A percentile compares a stretch with the other conserved stretches of the same genome.
Conservation (phyloP, 1,140 invertebrate species). For the Pseudobourletiella spinata region DNA sequence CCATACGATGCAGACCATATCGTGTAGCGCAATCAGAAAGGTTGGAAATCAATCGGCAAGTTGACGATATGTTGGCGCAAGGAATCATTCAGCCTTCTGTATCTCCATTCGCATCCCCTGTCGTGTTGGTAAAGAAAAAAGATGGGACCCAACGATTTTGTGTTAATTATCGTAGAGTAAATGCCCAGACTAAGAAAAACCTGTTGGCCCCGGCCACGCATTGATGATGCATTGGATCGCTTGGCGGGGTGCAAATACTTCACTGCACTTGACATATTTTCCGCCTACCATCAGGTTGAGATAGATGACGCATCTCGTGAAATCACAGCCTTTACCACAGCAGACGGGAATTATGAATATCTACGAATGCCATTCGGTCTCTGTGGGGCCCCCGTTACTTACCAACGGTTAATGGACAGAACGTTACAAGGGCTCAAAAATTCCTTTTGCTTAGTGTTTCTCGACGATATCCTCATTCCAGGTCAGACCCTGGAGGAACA, state of each 20-base stretch:
- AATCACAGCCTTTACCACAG: constrained; percentile 28
- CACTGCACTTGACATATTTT: constrained; percentile 9
- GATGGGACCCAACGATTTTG: constrained; percentile 11
- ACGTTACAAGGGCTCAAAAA: not conserved
- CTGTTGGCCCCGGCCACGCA: constrained; percentile 8
- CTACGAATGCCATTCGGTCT: constrained; percentile 41
- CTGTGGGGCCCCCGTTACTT: constrained; percentile 37
- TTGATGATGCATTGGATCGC: constrained; percentile 15
- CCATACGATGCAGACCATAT: not conserved
- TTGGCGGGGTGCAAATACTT: constrained; percentile 35
- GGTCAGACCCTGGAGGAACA: constrained; percentile 38
- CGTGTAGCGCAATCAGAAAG: not conserved
- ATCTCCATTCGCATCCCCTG: constrained; percentile 10
- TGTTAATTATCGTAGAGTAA: constrained; percentile 12
- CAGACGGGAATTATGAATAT: constrained; percentile 38
- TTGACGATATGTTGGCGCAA: constrained; percentile 14
- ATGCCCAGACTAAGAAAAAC: constrained; percentile 8
- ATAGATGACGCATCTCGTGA: not conserved
- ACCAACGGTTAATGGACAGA: constrained; percentile 34
- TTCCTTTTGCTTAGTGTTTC: constrained; percentile 41
- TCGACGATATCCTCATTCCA: constrained; percentile 49
- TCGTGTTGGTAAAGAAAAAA: constrained; percentile 17
- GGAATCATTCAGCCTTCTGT: constrained; percentile 11
- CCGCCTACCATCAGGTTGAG: constrained; percentile 45
- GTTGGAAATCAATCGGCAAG: constrained; percentile 5